Percentiles rank a stretch among this genome's conserved stretches.
These are phyloP conservation scores for Pheosia gnoma DNA, from an alignment of 2,888 invertebrate genomes.

Conservation along the genomic window DNA sequence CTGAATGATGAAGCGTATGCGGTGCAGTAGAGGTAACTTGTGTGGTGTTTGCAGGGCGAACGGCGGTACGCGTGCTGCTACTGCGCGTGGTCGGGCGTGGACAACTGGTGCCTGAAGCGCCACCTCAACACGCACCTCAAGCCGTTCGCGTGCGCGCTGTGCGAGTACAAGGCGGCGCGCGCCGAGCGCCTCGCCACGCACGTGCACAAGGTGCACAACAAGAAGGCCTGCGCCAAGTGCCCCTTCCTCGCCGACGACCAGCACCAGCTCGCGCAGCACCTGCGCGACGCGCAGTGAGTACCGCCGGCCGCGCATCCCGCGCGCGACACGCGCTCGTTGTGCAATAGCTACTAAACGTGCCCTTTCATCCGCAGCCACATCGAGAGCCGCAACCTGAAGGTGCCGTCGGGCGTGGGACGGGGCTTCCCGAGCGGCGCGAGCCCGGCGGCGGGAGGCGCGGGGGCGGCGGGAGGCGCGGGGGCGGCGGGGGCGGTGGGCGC, in stretches of 20 bases:
- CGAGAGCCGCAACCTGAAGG: constrained; percentile 85
- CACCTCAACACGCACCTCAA: constrained; percentile 97
- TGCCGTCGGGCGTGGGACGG: constrained; percentile 75
- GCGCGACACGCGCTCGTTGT: not conserved
- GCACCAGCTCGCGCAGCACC: constrained; percentile 90
- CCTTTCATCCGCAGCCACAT: constrained; percentile 77
- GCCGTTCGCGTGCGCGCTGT: constrained; percentile 94
- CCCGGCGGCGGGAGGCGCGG: constrained; percentile 22
- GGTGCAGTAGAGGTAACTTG: constrained; percentile 9
- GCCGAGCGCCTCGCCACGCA: constrained; percentile 95
- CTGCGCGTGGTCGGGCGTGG: constrained; percentile 96
- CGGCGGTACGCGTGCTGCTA: constrained; percentile 94
- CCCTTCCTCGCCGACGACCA: constrained; percentile 94
- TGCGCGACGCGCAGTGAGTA: constrained; percentile 90
- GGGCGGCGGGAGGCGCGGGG: constrained; percentile 20
- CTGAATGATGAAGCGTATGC: too few species aligned
- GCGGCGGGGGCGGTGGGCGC: constrained; percentile 32
- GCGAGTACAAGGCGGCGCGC: constrained; percentile 96
- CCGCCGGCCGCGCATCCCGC: not conserved
- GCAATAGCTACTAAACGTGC: not conserved
- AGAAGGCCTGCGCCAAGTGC: constrained; percentile 94
- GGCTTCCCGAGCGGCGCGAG: constrained; percentile 41
- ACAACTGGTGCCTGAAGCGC: constrained; percentile 96
- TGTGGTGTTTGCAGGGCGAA: constrained; percentile 77
- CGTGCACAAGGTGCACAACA: constrained; percentile 95